Evolutionary conservation across 2,888 invertebrate species (phyloP), one percentile per base, ranked within the genome.

Genomic region (Caenorhabditis sp.): DNA sequence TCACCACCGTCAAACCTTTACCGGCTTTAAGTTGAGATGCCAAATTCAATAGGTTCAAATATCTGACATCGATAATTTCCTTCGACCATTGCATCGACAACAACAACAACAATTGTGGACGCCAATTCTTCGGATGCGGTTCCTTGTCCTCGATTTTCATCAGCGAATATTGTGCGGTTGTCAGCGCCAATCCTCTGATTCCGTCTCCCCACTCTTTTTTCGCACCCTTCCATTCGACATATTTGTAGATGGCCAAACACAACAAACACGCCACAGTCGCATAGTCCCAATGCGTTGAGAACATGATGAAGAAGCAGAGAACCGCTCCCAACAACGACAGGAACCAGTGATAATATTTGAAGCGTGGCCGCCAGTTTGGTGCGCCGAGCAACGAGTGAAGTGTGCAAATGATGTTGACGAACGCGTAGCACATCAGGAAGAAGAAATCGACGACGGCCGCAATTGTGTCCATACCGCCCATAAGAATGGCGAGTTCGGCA

Each of bases 131-230:
- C 64, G 97, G 97, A 88, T 99, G 99, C 0, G 97, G 97, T 68
- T 94, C 96, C 23, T 95, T 96, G 90, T 97, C 95, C 89, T 97
- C 97, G n/a, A 99, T 91, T 58, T 96, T 92, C 66, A 97, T 91
- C 37, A 99, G 90, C 0, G 96, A 95, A 89, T 93, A 99, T 61
- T 97, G 92, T 17, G 99, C 99, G 2, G 99, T 97, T 1, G 96
- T 96, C 67, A 99, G 91, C 0, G 97, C 97, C 86, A 99, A 91
- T 90, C 99, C 99, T 62, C 97, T 92, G 73, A 99, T 95, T 65
- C 99, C 99, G 90, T 99, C 99, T 76, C 99, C 99, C 99, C 99
- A 99, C 91, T 99, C 99, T 88, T 99, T 99, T 90, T 99, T 99
- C 76, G 99, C 99, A 73, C 95, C 96, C 84, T 95, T 92, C 88